Conservation (phyloP, 2,888 invertebrate species). For the Tipula confusa region DNA sequence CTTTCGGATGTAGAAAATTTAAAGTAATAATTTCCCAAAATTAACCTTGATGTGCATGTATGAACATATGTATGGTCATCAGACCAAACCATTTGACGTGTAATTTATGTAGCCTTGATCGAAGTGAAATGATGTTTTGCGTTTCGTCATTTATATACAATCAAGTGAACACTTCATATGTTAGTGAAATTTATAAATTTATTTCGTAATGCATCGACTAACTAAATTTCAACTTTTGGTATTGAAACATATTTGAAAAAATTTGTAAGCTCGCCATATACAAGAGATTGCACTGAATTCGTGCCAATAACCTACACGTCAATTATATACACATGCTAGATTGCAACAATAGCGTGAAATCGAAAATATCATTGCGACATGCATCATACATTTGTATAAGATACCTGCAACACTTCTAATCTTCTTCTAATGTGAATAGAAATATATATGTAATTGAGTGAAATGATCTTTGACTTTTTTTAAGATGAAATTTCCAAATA, state of each 20-base stretch:
- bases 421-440: no score
- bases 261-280: neutral
- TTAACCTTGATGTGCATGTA: neutral
- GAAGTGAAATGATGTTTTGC: neutral
- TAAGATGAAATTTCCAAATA: neutral
- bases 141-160: neutral
- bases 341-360: no score
- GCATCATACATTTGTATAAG: no score
- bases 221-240: neutral
- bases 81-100: neutral
- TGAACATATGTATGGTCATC: neutral
- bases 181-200: neutral
- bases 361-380: no score
- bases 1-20: neutral
- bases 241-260: neutral
- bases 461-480: neutral
- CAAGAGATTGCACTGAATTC: no score
- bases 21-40: neutral
- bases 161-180: neutral
- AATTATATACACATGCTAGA: neutral
- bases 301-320: neutral
- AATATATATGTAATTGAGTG: neutral
- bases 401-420: no score
- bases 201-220: neutral
- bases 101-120: neutral